These are phyloP conservation scores for Chironomus striatipennis DNA, from an alignment of 1,140 invertebrate genomes.

Conservation along the genomic window DNA sequence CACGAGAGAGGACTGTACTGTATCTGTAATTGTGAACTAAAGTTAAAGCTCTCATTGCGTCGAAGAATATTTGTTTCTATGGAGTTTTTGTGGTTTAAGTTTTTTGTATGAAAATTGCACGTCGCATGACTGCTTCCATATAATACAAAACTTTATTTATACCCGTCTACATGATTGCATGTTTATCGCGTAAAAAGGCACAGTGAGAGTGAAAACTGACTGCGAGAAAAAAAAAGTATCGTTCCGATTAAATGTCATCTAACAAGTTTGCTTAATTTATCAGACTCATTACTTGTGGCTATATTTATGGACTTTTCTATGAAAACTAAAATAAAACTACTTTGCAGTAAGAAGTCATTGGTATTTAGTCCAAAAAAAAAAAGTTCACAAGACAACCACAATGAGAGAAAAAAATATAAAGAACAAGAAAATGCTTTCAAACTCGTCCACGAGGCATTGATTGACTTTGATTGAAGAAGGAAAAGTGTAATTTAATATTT, in stretches of 20 bases:
- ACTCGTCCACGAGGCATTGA: not conserved
- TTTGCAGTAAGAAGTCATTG: too few species aligned
- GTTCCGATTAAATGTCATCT: not conserved
- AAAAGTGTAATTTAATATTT: slow-evolving; percentile 12
- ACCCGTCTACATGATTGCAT: not conserved
- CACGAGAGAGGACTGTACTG: too few species aligned
- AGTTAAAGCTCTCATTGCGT: too few species aligned
- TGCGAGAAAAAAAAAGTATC: not conserved
- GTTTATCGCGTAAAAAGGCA: not conserved
- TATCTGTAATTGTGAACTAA: too few species aligned
- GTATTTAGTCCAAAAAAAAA: not conserved
- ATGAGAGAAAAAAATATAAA: not conserved
- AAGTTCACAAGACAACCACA: not conserved
- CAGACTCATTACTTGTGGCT: not conserved
- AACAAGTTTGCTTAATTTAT: not conserved
- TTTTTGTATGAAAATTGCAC: too few species aligned
- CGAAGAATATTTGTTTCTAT: too few species aligned
- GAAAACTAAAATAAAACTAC: not conserved
- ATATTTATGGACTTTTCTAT: not conserved
- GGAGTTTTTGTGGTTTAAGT: too few species aligned
- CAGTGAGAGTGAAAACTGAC: not conserved
- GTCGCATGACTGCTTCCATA: not conserved
- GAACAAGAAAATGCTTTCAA: too few species aligned
- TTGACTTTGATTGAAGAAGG: not conserved
- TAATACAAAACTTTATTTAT: too few species aligned